phyloP scores from a whole-genome alignment of 2,113 vertebrate species.

The Ivindomyrus marchei region DNA sequence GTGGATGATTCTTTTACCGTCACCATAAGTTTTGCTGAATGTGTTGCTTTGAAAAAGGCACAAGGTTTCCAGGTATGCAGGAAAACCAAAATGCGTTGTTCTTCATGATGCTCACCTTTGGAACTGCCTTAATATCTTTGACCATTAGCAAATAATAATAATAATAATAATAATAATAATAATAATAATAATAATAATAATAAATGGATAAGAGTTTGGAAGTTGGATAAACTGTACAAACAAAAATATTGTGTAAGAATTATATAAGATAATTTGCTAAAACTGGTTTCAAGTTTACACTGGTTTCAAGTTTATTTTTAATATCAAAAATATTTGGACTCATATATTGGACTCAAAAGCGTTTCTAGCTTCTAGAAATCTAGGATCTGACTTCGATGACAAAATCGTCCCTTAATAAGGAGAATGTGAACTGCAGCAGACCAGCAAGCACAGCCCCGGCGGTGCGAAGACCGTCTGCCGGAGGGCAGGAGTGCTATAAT shows the following conservation, averaged over 20 bases:
- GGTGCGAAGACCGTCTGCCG: not conserved
- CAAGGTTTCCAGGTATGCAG: not conserved
- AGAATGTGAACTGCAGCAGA: not conserved
- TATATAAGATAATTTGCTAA: not conserved
- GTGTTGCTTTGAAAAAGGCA: not conserved
- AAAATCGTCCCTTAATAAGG: not conserved
- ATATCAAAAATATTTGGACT: not conserved
- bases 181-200: not conserved
- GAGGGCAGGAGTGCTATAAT: not conserved
- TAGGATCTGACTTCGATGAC: not conserved
- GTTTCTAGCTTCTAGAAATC: not conserved
- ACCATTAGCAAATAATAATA: not conserved
- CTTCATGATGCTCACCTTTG: not conserved
- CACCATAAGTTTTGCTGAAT: not conserved
- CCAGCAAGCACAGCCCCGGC: not conserved
- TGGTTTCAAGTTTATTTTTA: not conserved
- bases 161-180: constrained; percentile 2
- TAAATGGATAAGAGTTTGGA: not conserved
- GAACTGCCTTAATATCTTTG: not conserved
- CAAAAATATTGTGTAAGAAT: not conserved
- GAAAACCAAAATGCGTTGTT: not conserved
- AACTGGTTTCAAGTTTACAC: not conserved
- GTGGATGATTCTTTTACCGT: not conserved
- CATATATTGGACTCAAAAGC: not conserved
- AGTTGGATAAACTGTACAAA: not conserved